Evolutionary conservation across 1,140 invertebrate genomes (phyloP).

Genomic region (Drosophila tropicalis): DNA sequence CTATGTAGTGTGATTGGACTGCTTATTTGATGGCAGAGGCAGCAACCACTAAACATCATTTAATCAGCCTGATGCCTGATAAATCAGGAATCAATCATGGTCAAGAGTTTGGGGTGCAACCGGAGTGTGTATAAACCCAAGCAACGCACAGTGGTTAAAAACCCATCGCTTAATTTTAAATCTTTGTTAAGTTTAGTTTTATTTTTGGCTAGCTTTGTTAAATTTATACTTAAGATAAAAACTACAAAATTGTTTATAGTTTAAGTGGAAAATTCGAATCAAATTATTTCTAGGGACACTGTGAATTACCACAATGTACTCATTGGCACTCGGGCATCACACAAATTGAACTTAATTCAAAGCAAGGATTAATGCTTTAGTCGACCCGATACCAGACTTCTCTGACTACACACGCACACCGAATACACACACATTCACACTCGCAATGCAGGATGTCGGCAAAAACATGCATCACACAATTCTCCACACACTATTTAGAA

Average conservation of each 20-base stretch:
- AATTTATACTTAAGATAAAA: no score
- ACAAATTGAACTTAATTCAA: constrained; percentile 77
- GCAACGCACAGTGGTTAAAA: constrained; percentile 30
- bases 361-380: constrained; percentile 76
- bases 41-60: constrained; percentile 67
- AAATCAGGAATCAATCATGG: constrained; percentile 68
- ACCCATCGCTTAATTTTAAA: background rate
- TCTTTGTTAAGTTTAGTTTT: background rate
- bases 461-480: constrained; percentile 83
- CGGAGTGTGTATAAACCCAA: constrained; percentile 9
- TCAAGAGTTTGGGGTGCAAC: constrained; percentile 24
- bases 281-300: background rate
- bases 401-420: background rate
- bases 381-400: constrained; percentile 12
- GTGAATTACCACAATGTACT: constrained; percentile 10
- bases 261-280: no score
- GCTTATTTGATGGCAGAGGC: background rate
- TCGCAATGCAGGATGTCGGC: constrained; percentile 54
- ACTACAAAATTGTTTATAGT: no score
- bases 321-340: constrained; percentile 42
- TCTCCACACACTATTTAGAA: constrained; percentile 41
- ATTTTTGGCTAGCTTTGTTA: background rate
- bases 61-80: constrained; percentile 73
- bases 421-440: constrained; percentile 7
- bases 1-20: background rate